Evolutionary conservation across 2,113 vertebrate species (phyloP), one percentile per base, ranked within the genome.

Genomic region (Anoplopoma fimbria): DNA sequence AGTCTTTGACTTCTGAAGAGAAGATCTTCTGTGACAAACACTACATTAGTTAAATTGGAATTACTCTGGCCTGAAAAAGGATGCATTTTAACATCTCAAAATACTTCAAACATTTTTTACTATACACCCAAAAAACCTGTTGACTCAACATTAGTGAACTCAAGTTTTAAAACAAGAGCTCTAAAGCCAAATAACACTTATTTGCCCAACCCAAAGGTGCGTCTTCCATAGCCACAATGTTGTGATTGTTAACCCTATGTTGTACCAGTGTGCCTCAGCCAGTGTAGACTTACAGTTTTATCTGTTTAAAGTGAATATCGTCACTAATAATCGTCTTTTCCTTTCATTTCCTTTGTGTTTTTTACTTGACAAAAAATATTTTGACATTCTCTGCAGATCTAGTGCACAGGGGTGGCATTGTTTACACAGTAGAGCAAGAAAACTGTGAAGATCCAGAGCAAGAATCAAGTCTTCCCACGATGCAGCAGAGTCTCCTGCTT

Each of bases 401-500:
- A 91, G 64, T 86, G 81, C 75, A 92, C 91, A 75, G 76, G 2
- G 6, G 74, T 70, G 94, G 95, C 55, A 84, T 92, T 65, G 87
- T 93, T 75, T 97, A 95, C 87, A 89, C 78, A 10, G 88, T 95
- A 29, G 84, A 94, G 27, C 47, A 84, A 38, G 77, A 89, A 36
- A 69, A 70, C 31, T 25, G 19, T 4, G 71, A 75, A 25, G 73
- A 77, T 53, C 21, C 63, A 33, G 69, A 80, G 74, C 62, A 64
- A 31, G 62, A 91, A 73, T 36, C 70, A 36, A 86, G 85, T 64
- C 25, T 29, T 36, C 31, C 42, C 17, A 29, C 83, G 21, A 64
- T 94, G 53, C 81, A 91, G 57, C 95, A 96, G 86, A 92, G 77
- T 45, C 88, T 97, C 57, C 83, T 92, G 61, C 87, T 97, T 57